Conservation (phyloP, 2,888 invertebrate species). For the Stenodera caucasica region DNA sequence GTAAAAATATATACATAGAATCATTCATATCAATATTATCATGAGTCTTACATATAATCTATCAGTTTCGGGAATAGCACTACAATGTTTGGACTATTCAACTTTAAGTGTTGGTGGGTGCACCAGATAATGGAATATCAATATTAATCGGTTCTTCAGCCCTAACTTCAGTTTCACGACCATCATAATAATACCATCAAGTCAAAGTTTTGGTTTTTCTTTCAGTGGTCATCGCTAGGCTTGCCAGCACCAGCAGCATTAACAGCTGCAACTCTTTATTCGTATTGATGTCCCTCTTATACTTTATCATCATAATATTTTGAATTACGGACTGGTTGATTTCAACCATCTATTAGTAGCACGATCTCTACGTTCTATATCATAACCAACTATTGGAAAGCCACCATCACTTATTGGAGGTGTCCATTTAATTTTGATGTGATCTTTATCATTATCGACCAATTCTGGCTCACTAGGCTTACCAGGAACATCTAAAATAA, state of each 20-base stretch:
- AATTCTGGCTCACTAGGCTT: conserved; percentile 91
- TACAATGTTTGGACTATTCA: conserved; percentile 79
- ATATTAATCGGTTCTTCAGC: conserved; percentile 97
- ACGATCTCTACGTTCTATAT: conserved; percentile 87
- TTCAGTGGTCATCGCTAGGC: conserved; percentile 90
- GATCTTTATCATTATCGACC: conserved; percentile 91
- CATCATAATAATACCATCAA: conserved; percentile 87
- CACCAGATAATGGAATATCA: conserved; percentile 90
- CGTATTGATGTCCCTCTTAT: conserved; percentile 88
- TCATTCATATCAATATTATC: background rate
- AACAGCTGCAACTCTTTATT: conserved; percentile 89
- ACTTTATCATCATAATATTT: conserved; percentile 88
- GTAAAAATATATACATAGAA: background rate
- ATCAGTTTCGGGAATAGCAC: conserved; percentile 69
- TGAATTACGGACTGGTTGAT: conserved; percentile 65
- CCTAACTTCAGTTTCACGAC: conserved; percentile 90
- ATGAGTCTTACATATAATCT: conserved; percentile 63
- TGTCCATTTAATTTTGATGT: conserved; percentile 94
- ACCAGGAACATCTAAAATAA: conserved; percentile 76
- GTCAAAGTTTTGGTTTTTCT: conserved; percentile 88
- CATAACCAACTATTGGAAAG: conserved; percentile 91
- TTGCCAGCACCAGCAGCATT: conserved; percentile 93
- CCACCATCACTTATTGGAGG: conserved; percentile 96
- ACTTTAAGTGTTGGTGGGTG: conserved; percentile 91
- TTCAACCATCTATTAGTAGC: conserved; percentile 94